Evolutionary conservation across 2,888 invertebrate species (phyloP).

Genomic region (Alcis repandata): DNA sequence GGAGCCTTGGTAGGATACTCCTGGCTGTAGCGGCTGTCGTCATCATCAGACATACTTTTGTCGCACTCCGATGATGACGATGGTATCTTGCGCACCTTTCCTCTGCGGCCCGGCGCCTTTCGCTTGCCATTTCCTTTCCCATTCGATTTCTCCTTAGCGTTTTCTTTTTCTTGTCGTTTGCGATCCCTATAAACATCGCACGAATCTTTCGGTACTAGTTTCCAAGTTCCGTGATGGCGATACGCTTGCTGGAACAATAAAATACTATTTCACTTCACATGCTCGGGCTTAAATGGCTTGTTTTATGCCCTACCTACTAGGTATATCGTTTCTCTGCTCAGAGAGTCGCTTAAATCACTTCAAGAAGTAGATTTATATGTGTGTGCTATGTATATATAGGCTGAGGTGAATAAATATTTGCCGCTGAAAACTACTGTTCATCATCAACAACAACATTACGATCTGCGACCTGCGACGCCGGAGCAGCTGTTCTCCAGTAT

Average conservation of each 20-base stretch:
- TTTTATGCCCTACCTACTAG: no score
- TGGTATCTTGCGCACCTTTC: no score
- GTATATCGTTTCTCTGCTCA: no score
- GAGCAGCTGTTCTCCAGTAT: no score
- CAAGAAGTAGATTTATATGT: no score
- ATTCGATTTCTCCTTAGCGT: constrained; percentile 4
- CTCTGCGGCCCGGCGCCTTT: not conserved
- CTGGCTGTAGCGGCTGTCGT: constrained; percentile 21
- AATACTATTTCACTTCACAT: not conserved
- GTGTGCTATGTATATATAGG: no score
- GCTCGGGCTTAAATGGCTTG: no score
- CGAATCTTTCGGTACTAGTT: constrained; percentile 70
- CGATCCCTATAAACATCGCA: constrained; percentile 66
- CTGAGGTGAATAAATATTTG: no score
- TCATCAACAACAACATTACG: no score
- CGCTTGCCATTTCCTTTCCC: not conserved
- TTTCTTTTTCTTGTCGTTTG: constrained; percentile 43
- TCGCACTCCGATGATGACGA: not conserved
- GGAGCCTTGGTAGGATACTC: not conserved
- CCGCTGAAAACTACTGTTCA: no score
- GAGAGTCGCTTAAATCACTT: no score
- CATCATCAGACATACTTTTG: constrained; percentile 6
- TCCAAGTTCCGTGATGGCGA: constrained; percentile 57
- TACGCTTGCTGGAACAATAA: constrained; percentile 53
- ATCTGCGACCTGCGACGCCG: no score